phyloP scores from a whole-genome alignment of 2,888 invertebrate genomes.

The Thymelicus lineola region DNA sequence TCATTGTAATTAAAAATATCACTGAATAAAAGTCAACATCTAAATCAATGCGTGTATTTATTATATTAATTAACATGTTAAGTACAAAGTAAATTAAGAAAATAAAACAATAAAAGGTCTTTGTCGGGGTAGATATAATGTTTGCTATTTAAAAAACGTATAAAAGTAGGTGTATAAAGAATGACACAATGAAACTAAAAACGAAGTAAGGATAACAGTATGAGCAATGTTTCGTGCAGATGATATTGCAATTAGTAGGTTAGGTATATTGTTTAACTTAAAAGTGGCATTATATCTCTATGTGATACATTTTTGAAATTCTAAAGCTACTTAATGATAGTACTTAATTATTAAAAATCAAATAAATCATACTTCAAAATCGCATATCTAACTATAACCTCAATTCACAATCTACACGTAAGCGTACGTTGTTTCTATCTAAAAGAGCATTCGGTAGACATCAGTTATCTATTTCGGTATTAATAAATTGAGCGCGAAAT shows the following conservation, averaged over 20 bases:
- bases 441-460: constrained; percentile 31
- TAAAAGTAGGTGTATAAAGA: not conserved
- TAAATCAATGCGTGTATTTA: constrained; percentile 32
- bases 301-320: not conserved
- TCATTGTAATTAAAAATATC: not conserved
- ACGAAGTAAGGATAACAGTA: not conserved
- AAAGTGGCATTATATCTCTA: not conserved
- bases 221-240: constrained; percentile 1
- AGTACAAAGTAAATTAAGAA: constrained; percentile 28
- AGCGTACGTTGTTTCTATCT: constrained; percentile 18
- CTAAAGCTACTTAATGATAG: constrained; percentile 15
- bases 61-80: constrained; percentile 22
- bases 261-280: constrained; percentile 3
- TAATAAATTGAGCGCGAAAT: not conserved
- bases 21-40: constrained; percentile 26
- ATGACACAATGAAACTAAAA: not conserved
- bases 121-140: not conserved
- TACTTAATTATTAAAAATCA: not conserved
- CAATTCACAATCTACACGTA: constrained; percentile 18
- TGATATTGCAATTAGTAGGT: not conserved
- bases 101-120: constrained; percentile 12
- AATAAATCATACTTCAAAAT: constrained; percentile 25
- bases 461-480: not conserved
- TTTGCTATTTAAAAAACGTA: not conserved
- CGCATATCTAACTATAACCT: constrained; percentile 17